Evolutionary conservation across 1,140 invertebrate genomes (phyloP), one percentile per base, ranked within the genome.

Genomic region (Parasteatoda tepidariorum): DNA sequence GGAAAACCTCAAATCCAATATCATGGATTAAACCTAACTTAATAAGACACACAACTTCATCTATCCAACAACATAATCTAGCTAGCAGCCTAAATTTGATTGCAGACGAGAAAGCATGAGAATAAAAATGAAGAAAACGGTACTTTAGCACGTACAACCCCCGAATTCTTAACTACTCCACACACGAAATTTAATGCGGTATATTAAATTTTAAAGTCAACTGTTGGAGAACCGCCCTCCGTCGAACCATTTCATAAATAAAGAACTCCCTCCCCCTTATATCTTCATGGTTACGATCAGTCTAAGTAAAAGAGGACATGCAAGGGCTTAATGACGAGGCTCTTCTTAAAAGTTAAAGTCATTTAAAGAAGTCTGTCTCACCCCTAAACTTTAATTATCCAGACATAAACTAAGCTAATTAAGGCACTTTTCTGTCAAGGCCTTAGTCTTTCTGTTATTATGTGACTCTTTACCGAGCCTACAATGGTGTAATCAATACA

Each of bases 391-490:
- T 78, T 78, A 78, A 78, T 78, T 78, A 78, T 78, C 34, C 74
- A 24, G 61, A 78, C 74, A 78, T 78, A 78, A 78, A 78, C 74
- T 78, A 78, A 78, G 62, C 74, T 78, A 78, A 78, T 78, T 78
- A 78, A 78, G 74, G 74, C 41, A 66, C 74, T 78, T 33, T 48
- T 64, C 33, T 78, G 74, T 66, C 74, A 78, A 78, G 62, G 28
- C 48, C 24, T 15, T n/a, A 30, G 26, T 31, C 31, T 31, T 75
- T 75, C 73, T 61, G 22, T 62, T 22, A 78, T 18, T 48, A 75
- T 75, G 73, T 54, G 57, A 61, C 55, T 61, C 31, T 24, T n/a
- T n/a, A n/a, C n/a, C 18, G 5, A 5, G 33, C 34, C 24, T 33
- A 28, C 15, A 70, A 54, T 73, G 70, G 70, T n/a, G 54, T 34